Conservation (phyloP, 2,113 vertebrate genomes). For the Odocoileus virginianus region DNA sequence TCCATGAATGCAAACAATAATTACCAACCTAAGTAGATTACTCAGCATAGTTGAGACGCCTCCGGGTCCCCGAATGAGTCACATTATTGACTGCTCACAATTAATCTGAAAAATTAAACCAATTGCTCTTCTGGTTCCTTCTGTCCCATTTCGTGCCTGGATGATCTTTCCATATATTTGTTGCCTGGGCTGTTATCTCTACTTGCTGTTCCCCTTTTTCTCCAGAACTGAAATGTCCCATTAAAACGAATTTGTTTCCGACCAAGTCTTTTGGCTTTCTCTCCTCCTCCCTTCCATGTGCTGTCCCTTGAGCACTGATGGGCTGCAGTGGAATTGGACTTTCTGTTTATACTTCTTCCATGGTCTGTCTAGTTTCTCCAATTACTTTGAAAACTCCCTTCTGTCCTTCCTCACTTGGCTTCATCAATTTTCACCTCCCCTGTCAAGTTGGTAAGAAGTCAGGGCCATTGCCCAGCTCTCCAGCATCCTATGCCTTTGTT, state of each 20-base stretch:
- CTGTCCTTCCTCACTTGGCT: neutral
- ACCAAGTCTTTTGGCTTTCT: neutral
- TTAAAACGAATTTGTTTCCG: neutral
- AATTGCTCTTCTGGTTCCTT: neutral
- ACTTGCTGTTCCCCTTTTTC: neutral
- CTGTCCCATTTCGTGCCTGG: neutral
- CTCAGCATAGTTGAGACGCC: slow-evolving; percentile 9
- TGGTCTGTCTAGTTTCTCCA: slow-evolving; percentile 48
- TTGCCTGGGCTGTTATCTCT: neutral
- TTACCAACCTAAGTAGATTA: slow-evolving; percentile 67
- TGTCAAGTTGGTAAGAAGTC: neutral
- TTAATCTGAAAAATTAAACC: slow-evolving; percentile 66
- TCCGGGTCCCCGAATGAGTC: slow-evolving; percentile 29
- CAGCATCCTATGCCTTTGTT: neutral
- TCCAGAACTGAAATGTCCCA: neutral
- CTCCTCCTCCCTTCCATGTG: fast-evolving
- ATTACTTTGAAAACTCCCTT: neutral
- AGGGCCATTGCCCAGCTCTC: fast-evolving
- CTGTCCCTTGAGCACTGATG: fast-evolving
- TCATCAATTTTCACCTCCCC: neutral
- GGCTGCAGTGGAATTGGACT: neutral
- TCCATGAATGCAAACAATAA: slow-evolving; percentile 68
- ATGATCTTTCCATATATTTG: neutral
- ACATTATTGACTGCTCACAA: slow-evolving; percentile 50
- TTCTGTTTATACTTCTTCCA: slow-evolving; percentile 34